Base-by-base conservation (phyloP, 2,113 vertebrate species). In the Colaptes auratus region DNA sequence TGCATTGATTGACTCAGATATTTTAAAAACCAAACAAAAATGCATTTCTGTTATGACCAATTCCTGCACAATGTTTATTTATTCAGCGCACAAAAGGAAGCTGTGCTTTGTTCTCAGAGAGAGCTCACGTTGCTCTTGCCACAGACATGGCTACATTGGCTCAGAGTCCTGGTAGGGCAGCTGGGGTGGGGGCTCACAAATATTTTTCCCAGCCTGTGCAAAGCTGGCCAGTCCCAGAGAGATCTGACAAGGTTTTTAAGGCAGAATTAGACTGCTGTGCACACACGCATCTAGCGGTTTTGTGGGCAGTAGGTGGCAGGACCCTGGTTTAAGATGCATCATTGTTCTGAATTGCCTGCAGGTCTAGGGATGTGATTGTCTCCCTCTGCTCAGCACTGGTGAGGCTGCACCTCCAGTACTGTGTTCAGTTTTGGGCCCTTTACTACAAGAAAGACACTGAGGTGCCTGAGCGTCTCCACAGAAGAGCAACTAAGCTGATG, bases 1-100 rank as follows among this genome's bases (percentile, higher is more conserved):
- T 52, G 61, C 13, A 19, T 66, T 50, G 23, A 67, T 18, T 50
- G 1, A 67, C 42, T 67, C 44, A 9, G 27, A 28, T 15, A 28
- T 28, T 55, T 28, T 7, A 25, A 9, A 48, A 55, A 44, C 7
- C 4, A 59, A 73, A 35, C 35, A 85, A 52, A 66, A 53, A 9
- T 31, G 3, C 1, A 27, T 39, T 80, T 88, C 65, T 88, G 67
- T 77, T 88, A 76, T n/a, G 69, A 55, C 60, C 28, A 12, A 28
- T 89, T 92, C 59, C 78, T 78, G 87, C 63, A 50, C 63, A 42
- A 12, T 23, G 56, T 82, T 94, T 94, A 36, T 93, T 91, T 90
- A 59, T 86, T 91, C 87, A 73, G 53, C 0, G 0, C 76, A 75
- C 61, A 72, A 88, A 84, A 88, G 86, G 86, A 93, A 96, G 86